A percentile compares a stretch with the other conserved stretches of the same genome.
Evolutionary conservation across 2,888 invertebrate genomes (phyloP).

Genomic region (Caenorhabditis sp.): DNA sequence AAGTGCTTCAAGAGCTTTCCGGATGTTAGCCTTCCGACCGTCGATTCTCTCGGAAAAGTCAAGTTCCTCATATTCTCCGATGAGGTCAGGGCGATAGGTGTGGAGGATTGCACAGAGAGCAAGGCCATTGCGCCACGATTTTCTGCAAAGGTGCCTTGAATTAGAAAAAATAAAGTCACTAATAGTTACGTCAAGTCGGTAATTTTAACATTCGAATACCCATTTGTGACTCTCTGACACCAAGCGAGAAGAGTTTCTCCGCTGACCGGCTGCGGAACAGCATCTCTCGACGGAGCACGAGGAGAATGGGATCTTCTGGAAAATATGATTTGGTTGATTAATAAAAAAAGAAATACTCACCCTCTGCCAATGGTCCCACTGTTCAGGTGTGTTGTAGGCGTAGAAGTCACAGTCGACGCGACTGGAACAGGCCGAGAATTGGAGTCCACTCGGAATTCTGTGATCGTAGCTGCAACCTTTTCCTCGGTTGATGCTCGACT

Average conservation of each 20-base stretch:
- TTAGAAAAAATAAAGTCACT: slow-evolving; percentile 13
- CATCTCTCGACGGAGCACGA: slow-evolving; percentile 64
- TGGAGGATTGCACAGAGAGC: slow-evolving; percentile 81
- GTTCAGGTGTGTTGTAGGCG: slow-evolving; percentile 35
- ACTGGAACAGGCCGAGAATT: slow-evolving; percentile 64
- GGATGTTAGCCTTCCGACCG: slow-evolving; percentile 74
- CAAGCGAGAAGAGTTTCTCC: slow-evolving; percentile 74
- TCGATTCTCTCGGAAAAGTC: slow-evolving; percentile 73
- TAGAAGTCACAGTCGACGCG: slow-evolving; percentile 22
- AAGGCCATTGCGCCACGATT: slow-evolving; percentile 78
- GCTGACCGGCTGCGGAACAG: slow-evolving; percentile 64
- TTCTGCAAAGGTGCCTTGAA: slow-evolving; percentile 64
- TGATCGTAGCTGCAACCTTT: slow-evolving; percentile 34
- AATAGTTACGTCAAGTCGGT: slow-evolving; percentile 75
- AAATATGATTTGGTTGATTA: slow-evolving; percentile 4
- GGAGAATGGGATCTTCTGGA: slow-evolving; percentile 67
- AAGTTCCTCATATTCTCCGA: slow-evolving; percentile 71
- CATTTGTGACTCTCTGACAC: slow-evolving; percentile 76
- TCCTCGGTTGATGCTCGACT: slow-evolving; percentile 58
- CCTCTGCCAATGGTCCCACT: slow-evolving; percentile 40
- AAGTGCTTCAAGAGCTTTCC: slow-evolving; percentile 63
- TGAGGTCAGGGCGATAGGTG: slow-evolving; percentile 74
- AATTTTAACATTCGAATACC: slow-evolving; percentile 73
- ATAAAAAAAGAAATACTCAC: slow-evolving; percentile 16
- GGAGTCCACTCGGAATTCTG: slow-evolving; percentile 56